Conservation (phyloP, 2,888 invertebrate genomes). For the Melinaea menophilus region DNA sequence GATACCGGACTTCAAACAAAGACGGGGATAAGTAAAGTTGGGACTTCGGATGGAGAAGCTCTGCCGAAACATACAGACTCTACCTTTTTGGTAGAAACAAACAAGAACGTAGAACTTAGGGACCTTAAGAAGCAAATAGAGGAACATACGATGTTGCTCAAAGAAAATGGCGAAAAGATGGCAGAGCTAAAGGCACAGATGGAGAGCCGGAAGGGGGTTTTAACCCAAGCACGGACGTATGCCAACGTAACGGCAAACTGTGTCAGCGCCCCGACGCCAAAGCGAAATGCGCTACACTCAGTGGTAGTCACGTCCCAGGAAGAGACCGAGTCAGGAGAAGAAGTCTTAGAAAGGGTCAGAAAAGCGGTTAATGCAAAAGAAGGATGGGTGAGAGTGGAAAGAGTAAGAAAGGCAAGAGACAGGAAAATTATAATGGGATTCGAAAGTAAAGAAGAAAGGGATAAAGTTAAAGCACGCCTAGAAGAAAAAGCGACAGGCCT, state of each 20-base stretch:
- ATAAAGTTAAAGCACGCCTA: too few species aligned
- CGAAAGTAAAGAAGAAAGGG: too few species aligned
- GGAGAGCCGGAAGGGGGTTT: not conserved
- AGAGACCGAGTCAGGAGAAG: not conserved
- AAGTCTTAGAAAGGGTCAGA: not conserved
- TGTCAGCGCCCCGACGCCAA: not conserved
- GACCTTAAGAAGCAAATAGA: not conserved
- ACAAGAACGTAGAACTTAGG: not conserved
- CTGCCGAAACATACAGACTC: not conserved
- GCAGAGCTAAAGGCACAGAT: not conserved
- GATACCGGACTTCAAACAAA: not conserved
- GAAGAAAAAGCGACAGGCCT: too few species aligned
- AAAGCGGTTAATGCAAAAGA: constrained; percentile 10
- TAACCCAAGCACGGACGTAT: too few species aligned
- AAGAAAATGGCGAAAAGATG: constrained; percentile 6
- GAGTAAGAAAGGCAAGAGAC: not conserved
- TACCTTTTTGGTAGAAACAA: not conserved
- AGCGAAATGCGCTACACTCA: constrained; percentile 2
- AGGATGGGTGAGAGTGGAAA: constrained; percentile 3
- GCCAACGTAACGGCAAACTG: not conserved
- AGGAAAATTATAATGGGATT: too few species aligned
- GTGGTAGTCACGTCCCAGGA: constrained; percentile 7
- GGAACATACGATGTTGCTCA: not conserved
- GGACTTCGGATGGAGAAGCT: not conserved
- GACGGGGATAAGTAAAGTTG: too few species aligned